These are phyloP conservation scores for Micrastur ruficollis DNA, from an alignment of 2,797 vertebrate species.

Conservation along the genomic window DNA sequence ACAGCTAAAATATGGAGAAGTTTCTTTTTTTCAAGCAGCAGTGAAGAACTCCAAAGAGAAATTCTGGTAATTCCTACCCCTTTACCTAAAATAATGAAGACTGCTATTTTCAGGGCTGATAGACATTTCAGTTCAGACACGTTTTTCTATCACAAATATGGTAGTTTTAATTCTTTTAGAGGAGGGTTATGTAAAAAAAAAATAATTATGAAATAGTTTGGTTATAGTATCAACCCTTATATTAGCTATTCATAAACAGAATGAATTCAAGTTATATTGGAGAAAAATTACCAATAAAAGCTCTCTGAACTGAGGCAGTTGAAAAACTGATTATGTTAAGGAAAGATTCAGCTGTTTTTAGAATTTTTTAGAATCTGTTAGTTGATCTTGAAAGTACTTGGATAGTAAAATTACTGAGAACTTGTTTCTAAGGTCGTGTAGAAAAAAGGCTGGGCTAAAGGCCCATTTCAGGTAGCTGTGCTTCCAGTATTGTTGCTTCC, in stretches of 20 bases:
- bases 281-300: not conserved
- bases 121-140: not conserved
- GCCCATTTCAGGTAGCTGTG: not conserved
- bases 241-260: not conserved
- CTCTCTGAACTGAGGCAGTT: not conserved
- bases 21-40: not conserved
- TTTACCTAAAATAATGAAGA: not conserved
- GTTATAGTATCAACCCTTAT: fast-evolving
- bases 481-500: not conserved
- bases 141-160: not conserved
- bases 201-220: not conserved
- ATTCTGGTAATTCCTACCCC: not conserved
- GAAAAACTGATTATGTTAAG: not conserved
- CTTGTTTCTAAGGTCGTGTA: not conserved
- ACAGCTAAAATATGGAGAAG: not conserved
- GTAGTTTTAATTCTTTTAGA: not conserved
- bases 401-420: not conserved
- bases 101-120: not conserved
- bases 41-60: not conserved
- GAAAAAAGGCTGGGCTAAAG: not conserved
- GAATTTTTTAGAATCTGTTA: not conserved
- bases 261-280: not conserved
- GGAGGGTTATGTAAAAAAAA: not conserved
- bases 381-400: not conserved
- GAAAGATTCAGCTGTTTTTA: not conserved